Percentiles rank a stretch among this genome's conserved stretches.
These are phyloP conservation scores for Siniperca chuatsi DNA, from an alignment of 2,113 vertebrate genomes.

Conservation along the genomic window DNA sequence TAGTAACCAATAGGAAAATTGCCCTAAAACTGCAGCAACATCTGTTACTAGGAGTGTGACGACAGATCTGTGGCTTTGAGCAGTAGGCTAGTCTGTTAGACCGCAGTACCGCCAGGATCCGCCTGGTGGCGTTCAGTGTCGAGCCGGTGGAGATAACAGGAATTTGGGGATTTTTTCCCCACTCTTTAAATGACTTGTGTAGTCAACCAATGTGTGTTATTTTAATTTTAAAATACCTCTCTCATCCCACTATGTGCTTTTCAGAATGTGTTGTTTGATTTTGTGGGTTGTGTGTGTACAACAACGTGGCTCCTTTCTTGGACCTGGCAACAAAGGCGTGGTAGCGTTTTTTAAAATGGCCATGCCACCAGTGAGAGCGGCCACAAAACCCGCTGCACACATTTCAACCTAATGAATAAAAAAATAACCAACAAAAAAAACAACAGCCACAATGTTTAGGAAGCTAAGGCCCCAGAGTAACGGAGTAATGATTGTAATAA, in stretches of 20 bases:
- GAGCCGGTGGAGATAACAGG: conserved; percentile 33
- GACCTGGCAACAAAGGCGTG: conserved; percentile 86
- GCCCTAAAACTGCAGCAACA: conserved; percentile 73
- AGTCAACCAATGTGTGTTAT: background rate
- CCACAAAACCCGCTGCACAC: conserved; percentile 49
- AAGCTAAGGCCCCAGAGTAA: background rate
- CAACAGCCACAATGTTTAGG: background rate
- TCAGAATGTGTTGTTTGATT: background rate
- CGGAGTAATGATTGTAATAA: background rate
- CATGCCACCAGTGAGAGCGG: conserved; percentile 68
- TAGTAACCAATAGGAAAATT: conserved; percentile 68
- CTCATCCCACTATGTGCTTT: background rate
- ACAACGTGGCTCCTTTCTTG: conserved; percentile 63
- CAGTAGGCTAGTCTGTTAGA: conserved; percentile 61
- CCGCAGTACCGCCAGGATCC: conserved; percentile 46
- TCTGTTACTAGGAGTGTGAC: conserved; percentile 84
- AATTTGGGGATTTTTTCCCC: conserved; percentile 32
- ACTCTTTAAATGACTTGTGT: background rate
- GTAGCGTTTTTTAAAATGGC: conserved; percentile 81
- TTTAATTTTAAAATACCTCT: background rate
- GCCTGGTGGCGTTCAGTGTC: conserved; percentile 44
- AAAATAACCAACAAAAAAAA: too few relatives aligned
- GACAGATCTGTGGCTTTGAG: conserved; percentile 71
- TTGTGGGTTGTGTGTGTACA: background rate
- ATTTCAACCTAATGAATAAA: conserved; percentile 4